A percentile compares a stretch with the other conserved stretches of the same genome.
phyloP scores from a whole-genome alignment of 92 coral and sea anemone genomes.

The Metridium senile region DNA sequence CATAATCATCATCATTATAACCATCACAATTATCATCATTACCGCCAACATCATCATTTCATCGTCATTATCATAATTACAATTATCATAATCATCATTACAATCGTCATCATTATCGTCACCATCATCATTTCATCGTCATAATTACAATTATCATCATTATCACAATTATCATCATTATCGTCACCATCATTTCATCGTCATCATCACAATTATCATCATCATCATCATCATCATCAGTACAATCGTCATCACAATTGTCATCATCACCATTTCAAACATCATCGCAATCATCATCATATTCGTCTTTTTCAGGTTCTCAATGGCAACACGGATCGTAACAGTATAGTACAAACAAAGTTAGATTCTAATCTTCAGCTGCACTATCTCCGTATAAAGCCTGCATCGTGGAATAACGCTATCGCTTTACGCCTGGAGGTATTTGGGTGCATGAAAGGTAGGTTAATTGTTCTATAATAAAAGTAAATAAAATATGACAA shows the following conservation, averaged over 20 bases:
- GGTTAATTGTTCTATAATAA: neutral
- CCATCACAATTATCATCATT: too few species aligned
- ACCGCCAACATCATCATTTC: too few species aligned
- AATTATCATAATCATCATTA: too few species aligned
- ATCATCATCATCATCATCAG: neutral
- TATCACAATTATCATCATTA: too few species aligned
- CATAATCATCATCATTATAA: too few species aligned
- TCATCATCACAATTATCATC: too few species aligned
- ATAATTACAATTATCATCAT: too few species aligned
- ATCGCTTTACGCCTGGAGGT: constrained; percentile 72
- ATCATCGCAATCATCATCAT: neutral
- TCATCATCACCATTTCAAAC: neutral
- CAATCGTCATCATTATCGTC: too few species aligned
- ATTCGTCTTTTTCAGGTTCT: constrained; percentile 41
- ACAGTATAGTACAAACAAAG: constrained; percentile 33
- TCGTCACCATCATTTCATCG: too few species aligned
- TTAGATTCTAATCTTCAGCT: constrained; percentile 27
- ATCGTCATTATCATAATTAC: too few species aligned
- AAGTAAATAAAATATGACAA: too few species aligned
- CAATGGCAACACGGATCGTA: constrained; percentile 55
- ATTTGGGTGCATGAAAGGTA: constrained; percentile 78
- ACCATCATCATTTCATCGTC: too few species aligned
- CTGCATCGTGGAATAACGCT: constrained; percentile 65
- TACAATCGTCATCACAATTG: neutral
- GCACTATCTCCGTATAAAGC: constrained; percentile 61